Evolutionary conservation across 1,140 invertebrate species (phyloP).

Genomic region (Adoxophyes honmai): DNA sequence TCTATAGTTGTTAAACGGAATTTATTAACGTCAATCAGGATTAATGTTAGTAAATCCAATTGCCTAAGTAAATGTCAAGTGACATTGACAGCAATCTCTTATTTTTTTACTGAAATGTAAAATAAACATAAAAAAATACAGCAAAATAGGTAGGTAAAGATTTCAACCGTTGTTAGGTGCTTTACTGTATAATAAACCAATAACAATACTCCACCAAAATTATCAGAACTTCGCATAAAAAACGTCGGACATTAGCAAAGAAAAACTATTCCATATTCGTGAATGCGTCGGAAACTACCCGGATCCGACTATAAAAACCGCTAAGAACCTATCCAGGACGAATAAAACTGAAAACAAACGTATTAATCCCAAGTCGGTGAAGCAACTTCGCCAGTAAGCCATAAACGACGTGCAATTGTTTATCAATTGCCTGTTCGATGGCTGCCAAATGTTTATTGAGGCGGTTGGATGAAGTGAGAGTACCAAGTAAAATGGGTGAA

Average conservation of each 20-base stretch:
- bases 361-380: constrained; percentile 33
- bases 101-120: too few relatives aligned
- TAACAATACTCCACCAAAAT: constrained; percentile 24
- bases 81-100: too few relatives aligned
- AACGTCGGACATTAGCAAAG: constrained; percentile 25
- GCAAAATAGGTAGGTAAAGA: too few relatives aligned
- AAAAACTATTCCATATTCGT: constrained; percentile 49
- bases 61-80: too few relatives aligned
- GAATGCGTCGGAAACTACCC: constrained; percentile 36
- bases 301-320: constrained; percentile 59
- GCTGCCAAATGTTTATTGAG: constrained; percentile 2
- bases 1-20: too few relatives aligned
- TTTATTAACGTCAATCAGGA: too few relatives aligned
- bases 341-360: constrained; percentile 49
- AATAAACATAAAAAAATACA: too few relatives aligned
- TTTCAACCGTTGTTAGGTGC: too few relatives aligned
- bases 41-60: too few relatives aligned
- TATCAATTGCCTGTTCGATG: constrained; percentile 26
- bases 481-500: constrained; percentile 11
- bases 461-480: background rate
- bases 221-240: constrained; percentile 26
- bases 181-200: background rate
- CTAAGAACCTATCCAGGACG: constrained; percentile 48
- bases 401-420: constrained; percentile 39
- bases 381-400: constrained; percentile 41